Evolutionary conservation across 2,888 invertebrate species (phyloP).

Genomic region (Noctua janthe): DNA sequence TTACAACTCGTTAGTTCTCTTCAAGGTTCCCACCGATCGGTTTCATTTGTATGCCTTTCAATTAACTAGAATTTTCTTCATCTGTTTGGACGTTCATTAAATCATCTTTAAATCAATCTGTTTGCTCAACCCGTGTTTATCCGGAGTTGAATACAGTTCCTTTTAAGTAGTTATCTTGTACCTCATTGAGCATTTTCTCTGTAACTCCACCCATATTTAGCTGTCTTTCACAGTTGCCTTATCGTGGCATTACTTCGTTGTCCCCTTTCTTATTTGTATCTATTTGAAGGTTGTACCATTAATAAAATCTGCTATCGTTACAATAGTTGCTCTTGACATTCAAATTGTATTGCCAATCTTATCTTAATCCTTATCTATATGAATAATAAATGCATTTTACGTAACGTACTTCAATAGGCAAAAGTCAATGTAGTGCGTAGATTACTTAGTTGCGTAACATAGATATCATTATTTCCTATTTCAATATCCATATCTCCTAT

Average conservation of each 20-base stretch:
- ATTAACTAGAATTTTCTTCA: conserved; percentile 48
- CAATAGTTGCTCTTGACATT: conserved; percentile 39
- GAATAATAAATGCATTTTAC: conserved; percentile 11
- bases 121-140: conserved; percentile 7
- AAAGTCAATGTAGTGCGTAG: background rate
- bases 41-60: conserved; percentile 60
- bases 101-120: conserved; percentile 17
- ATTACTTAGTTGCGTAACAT: background rate
- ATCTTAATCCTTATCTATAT: conserved; percentile 29
- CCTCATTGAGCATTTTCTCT: conserved; percentile 29
- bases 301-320: conserved; percentile 21
- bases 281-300: conserved; percentile 28
- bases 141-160: conserved; percentile 2
- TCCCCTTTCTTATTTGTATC: conserved; percentile 11
- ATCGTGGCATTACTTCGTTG: conserved; percentile 7
- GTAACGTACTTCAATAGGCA: conserved; percentile 2
- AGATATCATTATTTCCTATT: conserved; percentile 18
- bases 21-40: conserved; percentile 61
- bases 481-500: background rate
- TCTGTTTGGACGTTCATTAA: conserved; percentile 34
- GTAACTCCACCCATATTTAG: conserved; percentile 19
- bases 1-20: conserved; percentile 70
- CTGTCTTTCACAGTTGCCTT: conserved; percentile 21
- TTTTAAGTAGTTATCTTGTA: conserved; percentile 22
- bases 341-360: conserved; percentile 36